Percentiles rank a stretch among this genome's conserved stretches.
These are phyloP conservation scores for Bombus breviceps DNA, from an alignment of 1,140 invertebrate genomes.

Conservation along the genomic window DNA sequence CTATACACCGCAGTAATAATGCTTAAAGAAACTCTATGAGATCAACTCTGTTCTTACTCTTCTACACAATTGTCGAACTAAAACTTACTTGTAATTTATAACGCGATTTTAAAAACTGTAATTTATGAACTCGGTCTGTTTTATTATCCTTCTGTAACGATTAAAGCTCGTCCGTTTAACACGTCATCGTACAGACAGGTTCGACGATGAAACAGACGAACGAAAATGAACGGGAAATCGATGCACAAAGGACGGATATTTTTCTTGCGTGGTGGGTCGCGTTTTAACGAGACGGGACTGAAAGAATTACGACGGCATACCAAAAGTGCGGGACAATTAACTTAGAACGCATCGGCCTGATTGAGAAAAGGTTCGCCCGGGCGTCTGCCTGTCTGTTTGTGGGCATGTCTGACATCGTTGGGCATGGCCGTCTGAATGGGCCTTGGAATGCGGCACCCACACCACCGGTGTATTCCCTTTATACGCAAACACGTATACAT, in stretches of 20 bases:
- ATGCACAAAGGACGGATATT: background rate
- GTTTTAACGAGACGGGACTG: conserved; percentile 34
- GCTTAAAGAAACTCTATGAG: no score
- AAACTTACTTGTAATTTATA: background rate
- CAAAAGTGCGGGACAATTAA: conserved; percentile 71
- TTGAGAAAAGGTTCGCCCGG: conserved; percentile 69
- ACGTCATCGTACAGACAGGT: background rate
- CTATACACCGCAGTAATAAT: no score
- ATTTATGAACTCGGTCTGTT: background rate
- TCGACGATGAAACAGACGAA: background rate
- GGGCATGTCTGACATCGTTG: conserved; percentile 79
- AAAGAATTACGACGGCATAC: conserved; percentile 61
- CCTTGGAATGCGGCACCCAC: conserved; percentile 76
- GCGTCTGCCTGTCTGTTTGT: conserved; percentile 76
- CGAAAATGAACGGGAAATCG: background rate
- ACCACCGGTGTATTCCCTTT: conserved; percentile 70
- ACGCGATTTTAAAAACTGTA: background rate
- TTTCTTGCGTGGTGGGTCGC: background rate
- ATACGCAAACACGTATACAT: conserved; percentile 68
- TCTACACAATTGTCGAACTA: accelerated
- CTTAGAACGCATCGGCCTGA: conserved; percentile 72
- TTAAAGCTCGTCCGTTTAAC: background rate
- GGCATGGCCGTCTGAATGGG: conserved; percentile 78
- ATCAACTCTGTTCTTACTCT: background rate
- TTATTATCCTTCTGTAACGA: background rate